phyloP scores from a whole-genome alignment of 2,797 vertebrate species.

The Urosaurus nigricauda region DNA sequence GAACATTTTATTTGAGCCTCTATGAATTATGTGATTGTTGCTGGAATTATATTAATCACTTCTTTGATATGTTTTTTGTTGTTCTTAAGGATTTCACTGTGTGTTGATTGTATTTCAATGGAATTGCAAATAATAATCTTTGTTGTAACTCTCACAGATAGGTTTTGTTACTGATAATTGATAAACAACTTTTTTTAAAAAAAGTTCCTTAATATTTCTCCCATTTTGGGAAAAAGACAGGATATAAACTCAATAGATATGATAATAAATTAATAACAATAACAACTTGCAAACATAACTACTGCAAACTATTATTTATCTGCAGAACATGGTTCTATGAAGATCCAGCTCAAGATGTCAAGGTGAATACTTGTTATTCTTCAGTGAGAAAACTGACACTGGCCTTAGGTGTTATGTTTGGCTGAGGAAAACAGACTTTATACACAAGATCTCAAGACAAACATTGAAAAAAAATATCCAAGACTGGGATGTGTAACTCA shows the following conservation, averaged over 20 bases:
- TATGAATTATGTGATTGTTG: background rate
- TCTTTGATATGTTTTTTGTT: background rate
- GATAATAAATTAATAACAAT: background rate
- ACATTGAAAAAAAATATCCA: background rate
- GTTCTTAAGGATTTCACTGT: background rate
- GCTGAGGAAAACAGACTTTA: background rate
- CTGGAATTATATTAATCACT: background rate
- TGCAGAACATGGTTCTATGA: background rate
- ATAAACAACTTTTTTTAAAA: background rate
- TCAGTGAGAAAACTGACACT: conserved; percentile 2
- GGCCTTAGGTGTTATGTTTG: background rate
- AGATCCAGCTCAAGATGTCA: background rate
- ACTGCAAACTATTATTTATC: background rate
- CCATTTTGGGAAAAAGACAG: too few species aligned
- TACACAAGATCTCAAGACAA: background rate
- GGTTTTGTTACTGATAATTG: background rate
- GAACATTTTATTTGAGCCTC: too few species aligned
- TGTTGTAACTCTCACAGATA: background rate
- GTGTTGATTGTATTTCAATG: background rate
- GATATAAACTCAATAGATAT: too few species aligned
- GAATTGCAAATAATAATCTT: background rate
- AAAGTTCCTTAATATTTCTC: too few species aligned
- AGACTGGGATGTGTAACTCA: background rate
- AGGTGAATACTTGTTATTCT: background rate
- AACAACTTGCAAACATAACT: too few species aligned